These are phyloP conservation scores for Leistus spinibarbis DNA, from an alignment of 2,888 invertebrate species.

Conservation along the genomic window DNA sequence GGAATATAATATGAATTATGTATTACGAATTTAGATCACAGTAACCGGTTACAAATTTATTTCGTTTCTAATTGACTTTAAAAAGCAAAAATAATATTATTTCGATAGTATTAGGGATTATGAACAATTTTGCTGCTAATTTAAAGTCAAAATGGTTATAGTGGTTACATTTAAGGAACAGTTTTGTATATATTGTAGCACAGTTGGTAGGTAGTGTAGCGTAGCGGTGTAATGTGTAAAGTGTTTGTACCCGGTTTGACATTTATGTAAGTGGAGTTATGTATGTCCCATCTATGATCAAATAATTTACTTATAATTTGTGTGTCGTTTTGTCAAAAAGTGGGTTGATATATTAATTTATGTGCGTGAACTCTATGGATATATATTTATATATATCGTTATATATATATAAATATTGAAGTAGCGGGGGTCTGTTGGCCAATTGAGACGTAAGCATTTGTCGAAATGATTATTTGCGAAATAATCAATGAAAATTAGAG, in stretches of 20 bases:
- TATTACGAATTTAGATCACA: too few relatives aligned
- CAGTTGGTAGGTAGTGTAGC: not conserved
- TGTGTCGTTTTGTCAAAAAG: slow-evolving; percentile 8
- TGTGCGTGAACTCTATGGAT: not conserved
- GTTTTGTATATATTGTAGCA: not conserved
- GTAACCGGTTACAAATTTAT: too few relatives aligned
- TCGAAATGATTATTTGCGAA: not conserved
- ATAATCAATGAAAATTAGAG: slow-evolving; percentile 9
- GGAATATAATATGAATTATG: too few relatives aligned
- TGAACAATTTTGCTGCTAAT: too few relatives aligned
- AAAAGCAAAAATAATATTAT: too few relatives aligned
- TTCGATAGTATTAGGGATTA: too few relatives aligned
- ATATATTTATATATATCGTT: not conserved
- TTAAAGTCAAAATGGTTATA: too few relatives aligned
- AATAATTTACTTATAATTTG: not conserved
- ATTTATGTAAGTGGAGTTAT: not conserved
- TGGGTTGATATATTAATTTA: slow-evolving; percentile 23
- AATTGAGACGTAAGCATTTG: not conserved
- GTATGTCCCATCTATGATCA: not conserved
- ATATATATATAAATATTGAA: not conserved
- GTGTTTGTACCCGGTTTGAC: not conserved
- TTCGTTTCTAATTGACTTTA: too few relatives aligned
- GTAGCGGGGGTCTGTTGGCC: not conserved
- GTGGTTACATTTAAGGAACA: not conserved
- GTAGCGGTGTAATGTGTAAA: not conserved